Percentiles rank a stretch among this genome's conserved stretches.
Conservation (phyloP, 2,888 invertebrate genomes). For the Endotricha flammealis region DNA sequence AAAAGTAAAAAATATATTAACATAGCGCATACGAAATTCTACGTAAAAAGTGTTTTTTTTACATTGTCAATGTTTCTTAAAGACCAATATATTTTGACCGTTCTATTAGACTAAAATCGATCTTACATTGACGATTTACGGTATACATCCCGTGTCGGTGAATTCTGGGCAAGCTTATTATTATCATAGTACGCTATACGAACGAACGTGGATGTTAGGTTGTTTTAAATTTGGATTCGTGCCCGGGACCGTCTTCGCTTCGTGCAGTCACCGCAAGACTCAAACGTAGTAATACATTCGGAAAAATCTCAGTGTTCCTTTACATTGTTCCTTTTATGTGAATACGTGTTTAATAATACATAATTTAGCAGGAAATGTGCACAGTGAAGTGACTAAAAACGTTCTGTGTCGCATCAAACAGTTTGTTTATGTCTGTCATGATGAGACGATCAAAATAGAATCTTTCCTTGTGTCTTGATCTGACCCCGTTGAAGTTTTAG, state of each 20-base stretch:
- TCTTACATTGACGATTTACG: neutral
- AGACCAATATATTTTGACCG: slow-evolving; percentile 11
- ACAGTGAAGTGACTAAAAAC: slow-evolving; percentile 33
- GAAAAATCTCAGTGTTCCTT: slow-evolving; percentile 35
- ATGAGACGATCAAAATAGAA: slow-evolving; percentile 60
- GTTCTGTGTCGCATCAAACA: slow-evolving; percentile 31
- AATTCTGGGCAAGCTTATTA: slow-evolving; percentile 34
- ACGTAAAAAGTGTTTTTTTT: too few species aligned
- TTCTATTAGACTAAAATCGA: neutral
- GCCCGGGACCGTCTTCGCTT: slow-evolving; percentile 59
- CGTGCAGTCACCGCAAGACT: slow-evolving; percentile 47
- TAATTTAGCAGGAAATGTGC: slow-evolving; percentile 8
- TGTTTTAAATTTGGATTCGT: slow-evolving; percentile 69
- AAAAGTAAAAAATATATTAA: too few species aligned
- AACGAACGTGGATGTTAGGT: slow-evolving; percentile 51
- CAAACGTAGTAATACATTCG: slow-evolving; percentile 44
- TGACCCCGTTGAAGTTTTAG: slow-evolving; percentile 54
- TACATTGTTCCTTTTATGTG: slow-evolving; percentile 10
- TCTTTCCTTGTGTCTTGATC: slow-evolving; percentile 64
- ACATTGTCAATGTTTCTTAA: slow-evolving; percentile 1
- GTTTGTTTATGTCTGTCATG: slow-evolving; percentile 51
- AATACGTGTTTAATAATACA: neutral
- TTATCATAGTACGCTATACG: slow-evolving; percentile 38
- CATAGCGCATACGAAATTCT: too few species aligned
- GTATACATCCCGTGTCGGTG: slow-evolving; percentile 23